Evolutionary conservation across 1,140 invertebrate species (phyloP).

Genomic region (Drosophila navojoa): DNA sequence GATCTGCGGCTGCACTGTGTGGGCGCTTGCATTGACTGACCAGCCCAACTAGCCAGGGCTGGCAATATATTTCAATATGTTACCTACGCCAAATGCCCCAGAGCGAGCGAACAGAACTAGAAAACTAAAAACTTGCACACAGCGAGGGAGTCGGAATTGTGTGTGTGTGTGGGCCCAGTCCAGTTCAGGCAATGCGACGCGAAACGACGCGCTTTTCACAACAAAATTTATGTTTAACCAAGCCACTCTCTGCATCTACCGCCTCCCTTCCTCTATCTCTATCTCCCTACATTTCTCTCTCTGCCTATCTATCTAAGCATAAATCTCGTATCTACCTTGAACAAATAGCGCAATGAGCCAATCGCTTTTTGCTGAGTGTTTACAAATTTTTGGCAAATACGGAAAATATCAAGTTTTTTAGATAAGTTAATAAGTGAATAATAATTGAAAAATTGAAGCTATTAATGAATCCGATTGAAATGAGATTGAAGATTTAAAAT

Average conservation of each 20-base stretch:
- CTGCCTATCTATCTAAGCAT: neutral
- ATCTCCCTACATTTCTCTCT: no score
- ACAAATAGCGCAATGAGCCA: neutral
- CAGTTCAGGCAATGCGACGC: neutral
- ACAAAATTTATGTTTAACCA: neutral
- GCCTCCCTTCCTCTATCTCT: no score
- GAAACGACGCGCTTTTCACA: neutral
- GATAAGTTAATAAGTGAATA: no score
- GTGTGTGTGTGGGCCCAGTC: no score
- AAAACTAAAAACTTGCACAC: constrained; percentile 4
- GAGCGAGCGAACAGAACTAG: constrained; percentile 16
- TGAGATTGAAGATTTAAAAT: no score
- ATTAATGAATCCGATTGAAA: no score
- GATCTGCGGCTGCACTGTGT: neutral
- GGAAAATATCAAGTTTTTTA: no score
- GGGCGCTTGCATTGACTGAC: constrained; percentile 9
- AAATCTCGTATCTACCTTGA: neutral
- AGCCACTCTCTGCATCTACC: no score
- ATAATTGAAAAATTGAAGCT: no score
- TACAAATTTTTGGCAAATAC: no score
- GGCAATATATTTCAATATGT: constrained; percentile 67
- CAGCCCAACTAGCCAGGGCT: constrained; percentile 9
- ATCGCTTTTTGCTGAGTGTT: neutral
- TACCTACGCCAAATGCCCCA: constrained; percentile 37
- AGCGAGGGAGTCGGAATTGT: no score